Evolutionary conservation across 2,113 vertebrate genomes (phyloP).

Genomic region (Saccopteryx leptura): DNA sequence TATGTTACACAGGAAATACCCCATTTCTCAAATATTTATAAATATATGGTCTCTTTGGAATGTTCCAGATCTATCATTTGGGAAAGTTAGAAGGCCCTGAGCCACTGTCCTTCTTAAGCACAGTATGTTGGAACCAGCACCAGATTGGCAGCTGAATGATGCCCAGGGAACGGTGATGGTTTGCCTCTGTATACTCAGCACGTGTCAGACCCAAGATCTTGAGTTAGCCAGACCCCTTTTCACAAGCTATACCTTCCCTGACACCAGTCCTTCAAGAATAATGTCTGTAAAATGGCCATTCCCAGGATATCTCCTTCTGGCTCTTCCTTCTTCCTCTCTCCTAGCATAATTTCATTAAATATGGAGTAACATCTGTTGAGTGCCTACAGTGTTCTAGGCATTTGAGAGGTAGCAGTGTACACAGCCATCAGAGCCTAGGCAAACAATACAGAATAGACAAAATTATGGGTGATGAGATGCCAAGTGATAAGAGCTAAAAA

Average conservation of each 20-base stretch:
- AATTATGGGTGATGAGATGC: not conserved
- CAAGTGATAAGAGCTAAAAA: not conserved
- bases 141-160: not conserved
- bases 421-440: not conserved
- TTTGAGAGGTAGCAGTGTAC: not conserved
- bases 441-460: not conserved
- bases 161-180: not conserved
- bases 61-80: conserved; percentile 57
- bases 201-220: not conserved
- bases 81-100: conserved; percentile 21
- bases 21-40: conserved; percentile 75
- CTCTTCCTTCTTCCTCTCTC: not conserved
- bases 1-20: conserved; percentile 45
- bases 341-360: not conserved
- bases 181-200: not conserved
- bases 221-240: not conserved
- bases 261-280: not conserved
- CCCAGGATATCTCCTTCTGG: not conserved
- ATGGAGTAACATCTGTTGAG: not conserved
- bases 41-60: conserved; percentile 41
- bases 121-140: not conserved
- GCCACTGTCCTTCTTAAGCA: conserved; percentile 35
- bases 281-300: not conserved
- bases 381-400: not conserved
- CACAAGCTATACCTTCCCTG: not conserved